Base-by-base conservation (phyloP, 2,888 invertebrate species). In the Melinopterus prodromus region DNA sequence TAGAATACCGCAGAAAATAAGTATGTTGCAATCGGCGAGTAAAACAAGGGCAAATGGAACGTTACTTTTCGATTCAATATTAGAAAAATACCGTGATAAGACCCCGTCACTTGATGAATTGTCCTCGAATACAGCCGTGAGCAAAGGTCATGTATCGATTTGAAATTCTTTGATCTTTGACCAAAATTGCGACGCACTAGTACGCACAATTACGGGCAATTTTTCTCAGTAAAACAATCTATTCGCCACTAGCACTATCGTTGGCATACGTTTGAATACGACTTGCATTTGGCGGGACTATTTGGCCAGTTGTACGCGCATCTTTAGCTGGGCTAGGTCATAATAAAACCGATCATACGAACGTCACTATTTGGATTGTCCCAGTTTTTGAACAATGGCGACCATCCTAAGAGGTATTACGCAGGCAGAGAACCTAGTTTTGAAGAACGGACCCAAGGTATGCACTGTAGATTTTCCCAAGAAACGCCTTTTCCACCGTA, bases 371-470 rank as follows among this genome's bases (percentile, higher is more conserved):
- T 35, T 35, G 36, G 37, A 36, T 74, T 74, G 69, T 6, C 76
- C 79, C 79, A 74, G 74, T 75, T 78, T 35, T 36, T 16, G 71
- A 78, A 80, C 81, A 79, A 95, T 95, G 95, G 95, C 95, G 91
- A 94, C 94, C 87, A 92, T 96, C 90, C 92, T 96, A 90, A 93
- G 96, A 88, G 92, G 94, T 85, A 90, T 94, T 87, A 91, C 92
- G 89, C 90, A 95, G 86, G 92, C 93, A 80, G 95, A 95, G 91
- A 92, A 92, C 88, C 89, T 94, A 84, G 90, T 93, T 85, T 90
- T 93, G 82, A 93, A 93, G 90, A 93, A 93, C 90, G 92, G 93
- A 83, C 89, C 92, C 83, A 95, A 95, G 94, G 96, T 96, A 92
- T 89, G 88, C 87, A 6, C 15, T 71, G 77, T 71, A 26, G 26